Evolutionary conservation across 2,113 vertebrate genomes (phyloP).

Genomic region (Rhinolophus ferrumequinum): DNA sequence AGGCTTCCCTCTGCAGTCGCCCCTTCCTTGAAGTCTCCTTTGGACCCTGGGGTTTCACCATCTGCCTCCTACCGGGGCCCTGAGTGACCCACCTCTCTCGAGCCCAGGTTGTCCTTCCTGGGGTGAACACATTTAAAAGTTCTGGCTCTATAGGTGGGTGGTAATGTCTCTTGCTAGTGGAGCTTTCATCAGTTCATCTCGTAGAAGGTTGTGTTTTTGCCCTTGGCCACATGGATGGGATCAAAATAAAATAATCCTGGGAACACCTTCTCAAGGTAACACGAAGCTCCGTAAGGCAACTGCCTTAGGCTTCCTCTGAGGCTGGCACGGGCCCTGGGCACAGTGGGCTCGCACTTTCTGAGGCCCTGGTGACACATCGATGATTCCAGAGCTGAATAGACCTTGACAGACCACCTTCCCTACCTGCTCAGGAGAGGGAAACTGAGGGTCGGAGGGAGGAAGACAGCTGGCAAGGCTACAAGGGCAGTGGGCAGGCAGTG

Average conservation of each 20-base stretch:
- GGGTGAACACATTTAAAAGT: no score
- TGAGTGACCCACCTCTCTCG: no score
- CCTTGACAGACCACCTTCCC: background rate
- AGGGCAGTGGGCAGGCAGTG: accelerated
- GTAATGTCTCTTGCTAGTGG: accelerated
- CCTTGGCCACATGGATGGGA: accelerated
- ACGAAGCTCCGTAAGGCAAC: accelerated
- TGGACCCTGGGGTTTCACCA: accelerated
- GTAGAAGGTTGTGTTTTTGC: background rate
- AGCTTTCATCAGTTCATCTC: background rate
- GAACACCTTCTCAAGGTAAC: accelerated
- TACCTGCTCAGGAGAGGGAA: no score
- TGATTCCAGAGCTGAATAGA: background rate
- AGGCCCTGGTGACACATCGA: background rate
- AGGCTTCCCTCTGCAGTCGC: no score
- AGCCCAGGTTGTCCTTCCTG: background rate
- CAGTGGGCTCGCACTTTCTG: background rate
- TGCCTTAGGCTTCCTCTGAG: background rate
- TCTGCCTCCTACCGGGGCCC: background rate
- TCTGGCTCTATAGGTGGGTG: no score
- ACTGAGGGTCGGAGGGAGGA: background rate
- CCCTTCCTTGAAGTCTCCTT: accelerated
- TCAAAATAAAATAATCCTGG: no score
- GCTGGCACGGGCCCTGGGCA: background rate
- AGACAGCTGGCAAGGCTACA: background rate